Evolutionary conservation across 2,113 vertebrate genomes (phyloP), one percentile per base, ranked within the genome.

Genomic region (Caranx ignobilis): DNA sequence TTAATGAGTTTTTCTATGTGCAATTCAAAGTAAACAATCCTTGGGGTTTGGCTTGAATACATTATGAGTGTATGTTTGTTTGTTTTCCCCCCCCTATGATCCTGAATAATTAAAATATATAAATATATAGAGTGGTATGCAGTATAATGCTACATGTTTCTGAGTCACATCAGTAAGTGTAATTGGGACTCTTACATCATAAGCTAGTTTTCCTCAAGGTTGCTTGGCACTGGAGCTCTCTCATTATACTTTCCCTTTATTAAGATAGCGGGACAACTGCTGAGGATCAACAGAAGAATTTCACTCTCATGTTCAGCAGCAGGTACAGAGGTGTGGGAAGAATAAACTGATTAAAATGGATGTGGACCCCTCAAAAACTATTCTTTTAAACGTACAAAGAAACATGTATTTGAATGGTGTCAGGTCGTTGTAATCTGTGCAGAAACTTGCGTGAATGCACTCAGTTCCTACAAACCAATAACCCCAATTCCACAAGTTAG

Each of bases 11-110:
- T 75, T 19, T 31, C 32, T 15, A 75, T 57, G 21, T 5, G n/a
- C 65, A 10, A 37, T 64, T 71, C 13, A 47, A 54, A 64, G 62
- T 43, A 80, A 86, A 87, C 75, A 79, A 63, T 54, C 84, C 60
- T 32, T 18, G 43, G 41, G 71, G 31, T 81, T 66, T 75, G 47
- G 66, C 41, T 70, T 81, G 84, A 41, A 13, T 69, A 18, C 39
- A 77, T 52, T 41, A 75, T 11, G 2, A 76, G 6, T 61, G 83
- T 50, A n/a, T 68, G 72, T 31, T 72, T 7, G 11, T 60, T 68
- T 83, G 9, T 74, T 85, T 74, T 31, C 21, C 52, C 35, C 63
- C 21, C 21, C 52, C 35, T 60, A 73, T 4, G 54, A 11, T 59
- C 37, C 32, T 57, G 31, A 64, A 72, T 55, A 54, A 64, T 65